Conservation (phyloP, 23 tunicate genomes). For the Trididemnum clinides region DNA sequence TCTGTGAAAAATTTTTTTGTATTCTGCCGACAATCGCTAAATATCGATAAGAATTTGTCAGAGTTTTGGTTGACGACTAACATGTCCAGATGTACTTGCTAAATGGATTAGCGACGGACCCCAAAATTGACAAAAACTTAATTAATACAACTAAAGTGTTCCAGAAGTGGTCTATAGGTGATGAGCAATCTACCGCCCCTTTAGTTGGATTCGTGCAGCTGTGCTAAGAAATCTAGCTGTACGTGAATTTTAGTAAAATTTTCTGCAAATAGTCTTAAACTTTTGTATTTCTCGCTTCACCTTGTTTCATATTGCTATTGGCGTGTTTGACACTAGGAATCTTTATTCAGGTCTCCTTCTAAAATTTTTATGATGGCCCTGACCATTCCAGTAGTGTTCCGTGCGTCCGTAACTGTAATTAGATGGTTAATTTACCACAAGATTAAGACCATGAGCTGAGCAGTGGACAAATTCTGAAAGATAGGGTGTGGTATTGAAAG, state of each 20-base stretch:
- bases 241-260: background rate
- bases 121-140: constrained; percentile 5
- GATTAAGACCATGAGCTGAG: constrained; percentile 6
- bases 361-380: background rate
- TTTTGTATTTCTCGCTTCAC: background rate
- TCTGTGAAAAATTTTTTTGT: background rate
- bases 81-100: background rate
- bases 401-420: background rate
- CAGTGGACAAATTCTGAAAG: background rate
- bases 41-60: background rate
- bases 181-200: background rate
- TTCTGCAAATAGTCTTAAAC: background rate
- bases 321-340: constrained; percentile 8
- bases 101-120: constrained; percentile 1
- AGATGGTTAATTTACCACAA: constrained; percentile 3
- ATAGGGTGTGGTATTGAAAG: background rate
- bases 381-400: constrained; percentile 17
- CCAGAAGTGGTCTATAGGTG: background rate
- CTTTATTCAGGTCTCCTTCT: background rate
- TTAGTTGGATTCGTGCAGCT: background rate
- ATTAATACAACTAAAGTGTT: background rate
- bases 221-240: background rate
- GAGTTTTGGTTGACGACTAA: background rate
- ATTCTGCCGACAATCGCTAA: background rate
- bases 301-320: background rate